A percentile compares a stretch with the other conserved stretches of the same genome.
phyloP scores from a whole-genome alignment of 2,888 invertebrate genomes.

The Margaritifera margaritifera region DNA sequence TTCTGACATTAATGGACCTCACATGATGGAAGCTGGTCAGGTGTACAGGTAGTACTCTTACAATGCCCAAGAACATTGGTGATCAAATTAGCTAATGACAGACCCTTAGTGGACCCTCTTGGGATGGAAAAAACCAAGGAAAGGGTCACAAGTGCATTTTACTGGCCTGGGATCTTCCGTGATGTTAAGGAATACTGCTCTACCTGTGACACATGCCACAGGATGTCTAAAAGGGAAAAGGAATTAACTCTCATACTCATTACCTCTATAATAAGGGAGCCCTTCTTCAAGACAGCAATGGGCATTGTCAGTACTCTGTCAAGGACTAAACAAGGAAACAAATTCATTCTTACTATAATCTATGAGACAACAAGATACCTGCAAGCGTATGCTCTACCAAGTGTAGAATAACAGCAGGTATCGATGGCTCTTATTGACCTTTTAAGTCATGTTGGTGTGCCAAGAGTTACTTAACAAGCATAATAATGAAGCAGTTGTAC shows the following conservation, averaged over 20 bases:
- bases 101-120: too few species aligned
- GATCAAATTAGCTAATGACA: too few species aligned
- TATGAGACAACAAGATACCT: not conserved
- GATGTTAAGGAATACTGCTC: too few species aligned
- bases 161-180: too few species aligned
- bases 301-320: not conserved
- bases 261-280: not conserved
- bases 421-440: conserved; percentile 6
- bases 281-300: not conserved
- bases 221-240: not conserved
- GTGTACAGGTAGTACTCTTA: too few species aligned
- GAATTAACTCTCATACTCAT: too few species aligned
- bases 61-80: too few species aligned
- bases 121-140: too few species aligned
- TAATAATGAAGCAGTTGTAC: conserved; percentile 7
- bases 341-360: conserved; percentile 1
- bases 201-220: not conserved
- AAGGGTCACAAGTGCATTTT: too few species aligned
- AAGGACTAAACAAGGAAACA: not conserved
- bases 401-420: conserved; percentile 4
- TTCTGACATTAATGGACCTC: too few species aligned
- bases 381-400: not conserved
- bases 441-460: too few species aligned
- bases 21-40: too few species aligned
- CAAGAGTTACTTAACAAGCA: conserved; percentile 6